Base-by-base conservation (phyloP, 2,113 vertebrate genomes). In the Gorsachius goisagi region DNA sequence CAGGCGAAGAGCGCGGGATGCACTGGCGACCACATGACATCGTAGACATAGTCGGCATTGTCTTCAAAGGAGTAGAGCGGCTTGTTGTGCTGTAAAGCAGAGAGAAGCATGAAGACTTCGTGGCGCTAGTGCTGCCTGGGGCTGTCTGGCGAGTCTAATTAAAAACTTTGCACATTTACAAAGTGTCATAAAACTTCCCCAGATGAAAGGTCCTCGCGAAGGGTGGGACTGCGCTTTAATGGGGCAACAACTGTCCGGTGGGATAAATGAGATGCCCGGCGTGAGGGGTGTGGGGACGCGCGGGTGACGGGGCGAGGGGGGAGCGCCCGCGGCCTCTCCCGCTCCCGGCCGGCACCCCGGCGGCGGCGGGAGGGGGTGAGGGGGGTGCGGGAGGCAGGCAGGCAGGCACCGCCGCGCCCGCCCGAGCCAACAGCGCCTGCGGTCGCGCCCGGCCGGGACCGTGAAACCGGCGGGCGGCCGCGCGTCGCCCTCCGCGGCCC, bases 61-160 rank as follows among this genome's bases (percentile, higher is more conserved):
- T 99, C 99, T 98, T 99, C 99, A 98, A 99, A 99, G 91, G 99
- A 99, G 98, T 99, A 99, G 95, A 99, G 99, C 96, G 99, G 99
- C 98, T 99, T 99, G 98, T 99, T 99, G 98, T 99, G 99, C 99
- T 99, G 98, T 77, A 96, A 97, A 97, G 97, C 88, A 97, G 95
- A 95, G 95, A 97, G 96, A 97, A 97, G 98, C 88, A 95, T 93
- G 98, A 98, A 99, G 99, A 99, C 99, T 98, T 96, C 97, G 99
- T 98, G 99, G 99, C 99, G 99, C 99, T 99, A 98, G 98, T 97
- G 98, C 98, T 95, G 99, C 99, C 99, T 97, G 98, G 98, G 99
- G 99, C 99, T 98, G 99, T 99, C 99, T 99, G 98, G 98, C 96
- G 98, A 98, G 98, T 97, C 98, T 99, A 99, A 99, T 99, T 99